These are phyloP conservation scores for Cheilosia pagana DNA, from an alignment of 2,888 invertebrate species.

Conservation along the genomic window DNA sequence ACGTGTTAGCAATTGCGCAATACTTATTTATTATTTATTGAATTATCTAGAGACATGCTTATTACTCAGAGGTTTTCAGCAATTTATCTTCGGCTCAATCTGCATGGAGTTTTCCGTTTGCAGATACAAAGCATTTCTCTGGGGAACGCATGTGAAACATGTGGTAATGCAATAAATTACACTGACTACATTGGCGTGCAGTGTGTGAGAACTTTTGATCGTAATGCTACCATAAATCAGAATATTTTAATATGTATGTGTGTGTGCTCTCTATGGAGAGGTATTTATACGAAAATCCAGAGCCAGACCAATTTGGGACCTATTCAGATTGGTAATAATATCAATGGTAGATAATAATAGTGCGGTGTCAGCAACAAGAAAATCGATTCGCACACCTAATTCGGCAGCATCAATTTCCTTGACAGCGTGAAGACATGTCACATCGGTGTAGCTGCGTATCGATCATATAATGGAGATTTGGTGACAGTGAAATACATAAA, in stretches of 20 bases:
- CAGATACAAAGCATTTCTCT: conserved; percentile 58
- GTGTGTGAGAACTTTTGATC: conserved; percentile 66
- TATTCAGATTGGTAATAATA: neutral
- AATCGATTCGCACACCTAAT: too few relatives aligned
- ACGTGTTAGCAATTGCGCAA: conserved; percentile 68
- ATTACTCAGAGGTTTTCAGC: conserved; percentile 64
- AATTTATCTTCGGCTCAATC: conserved; percentile 67
- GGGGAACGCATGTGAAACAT: conserved; percentile 66
- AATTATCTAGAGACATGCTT: conserved; percentile 72
- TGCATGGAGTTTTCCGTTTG: conserved; percentile 62
- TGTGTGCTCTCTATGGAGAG: neutral
- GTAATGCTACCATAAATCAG: conserved; percentile 70
- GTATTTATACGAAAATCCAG: conserved; percentile 10
- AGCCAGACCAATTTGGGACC: neutral
- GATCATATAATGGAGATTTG: neutral
- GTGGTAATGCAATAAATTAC: conserved; percentile 71
- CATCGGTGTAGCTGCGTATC: neutral
- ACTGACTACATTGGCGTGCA: conserved; percentile 48
- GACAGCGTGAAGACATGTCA: too few relatives aligned
- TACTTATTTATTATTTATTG: conserved; percentile 72
- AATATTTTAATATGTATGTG: conserved; percentile 50
- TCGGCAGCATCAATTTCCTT: too few relatives aligned
- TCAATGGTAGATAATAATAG: neutral
- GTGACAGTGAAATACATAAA: too few relatives aligned
- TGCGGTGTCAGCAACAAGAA: too few relatives aligned